phyloP scores from a whole-genome alignment of 2,888 invertebrate genomes.

The Apamea anceps region DNA sequence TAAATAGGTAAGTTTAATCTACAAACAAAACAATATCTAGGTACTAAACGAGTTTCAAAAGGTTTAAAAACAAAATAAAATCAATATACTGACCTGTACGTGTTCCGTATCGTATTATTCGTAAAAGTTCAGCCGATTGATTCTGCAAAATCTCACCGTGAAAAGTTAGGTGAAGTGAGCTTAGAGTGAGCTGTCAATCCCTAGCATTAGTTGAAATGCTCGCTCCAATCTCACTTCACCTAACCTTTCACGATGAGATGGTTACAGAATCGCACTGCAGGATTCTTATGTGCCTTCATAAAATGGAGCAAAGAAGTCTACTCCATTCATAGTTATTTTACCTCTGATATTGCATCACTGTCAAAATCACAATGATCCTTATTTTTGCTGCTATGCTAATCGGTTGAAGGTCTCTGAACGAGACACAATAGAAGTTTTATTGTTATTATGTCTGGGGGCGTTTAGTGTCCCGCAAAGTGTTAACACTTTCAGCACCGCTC shows the following conservation, averaged over 20 bases:
- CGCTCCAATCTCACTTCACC: no score
- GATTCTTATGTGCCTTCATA: not conserved
- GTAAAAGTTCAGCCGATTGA: not conserved
- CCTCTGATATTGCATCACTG: no score
- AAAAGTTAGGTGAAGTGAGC: no score
- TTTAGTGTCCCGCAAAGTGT: not conserved
- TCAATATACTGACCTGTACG: not conserved
- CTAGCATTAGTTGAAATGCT: no score
- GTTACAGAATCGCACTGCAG: no score
- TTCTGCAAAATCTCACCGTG: no score
- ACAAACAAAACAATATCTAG: slow-evolving; percentile 1
- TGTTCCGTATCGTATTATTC: slow-evolving; percentile 30
- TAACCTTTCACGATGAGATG: no score
- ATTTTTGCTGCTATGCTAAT: no score
- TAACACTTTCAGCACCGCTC: not conserved
- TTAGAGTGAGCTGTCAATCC: no score
- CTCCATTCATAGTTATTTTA: no score
- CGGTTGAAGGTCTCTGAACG: no score
- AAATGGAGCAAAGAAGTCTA: not conserved
- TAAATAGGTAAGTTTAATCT: not conserved
- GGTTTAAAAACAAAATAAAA: slow-evolving; percentile 34
- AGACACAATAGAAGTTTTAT: not conserved
- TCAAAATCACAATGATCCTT: no score
- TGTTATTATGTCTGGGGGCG: not conserved
- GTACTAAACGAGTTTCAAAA: slow-evolving; percentile 43